Percentiles rank a stretch among this genome's conserved stretches.
Evolutionary conservation across 1,140 invertebrate species (phyloP).

Genomic region (Formica exsecta): DNA sequence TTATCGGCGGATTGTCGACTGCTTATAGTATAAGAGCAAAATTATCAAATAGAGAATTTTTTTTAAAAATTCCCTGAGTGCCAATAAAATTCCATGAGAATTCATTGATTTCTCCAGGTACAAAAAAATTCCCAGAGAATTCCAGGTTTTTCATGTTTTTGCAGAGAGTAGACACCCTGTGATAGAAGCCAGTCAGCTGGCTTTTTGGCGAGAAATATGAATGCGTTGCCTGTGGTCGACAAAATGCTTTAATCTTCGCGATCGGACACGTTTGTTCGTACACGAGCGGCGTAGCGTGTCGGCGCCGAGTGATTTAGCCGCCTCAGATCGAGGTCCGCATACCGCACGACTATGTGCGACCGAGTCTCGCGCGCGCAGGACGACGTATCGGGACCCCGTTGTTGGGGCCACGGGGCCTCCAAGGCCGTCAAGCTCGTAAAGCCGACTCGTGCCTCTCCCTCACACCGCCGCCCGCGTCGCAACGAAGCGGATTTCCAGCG

Average conservation of each 20-base stretch:
- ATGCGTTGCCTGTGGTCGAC: background rate
- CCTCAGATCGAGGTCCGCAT: constrained; percentile 76
- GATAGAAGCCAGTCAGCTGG: background rate
- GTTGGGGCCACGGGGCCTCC: constrained; percentile 72
- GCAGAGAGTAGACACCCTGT: no score
- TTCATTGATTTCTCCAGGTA: no score
- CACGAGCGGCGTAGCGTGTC: constrained; percentile 69
- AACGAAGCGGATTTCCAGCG: constrained; percentile 68
- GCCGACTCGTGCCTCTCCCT: constrained; percentile 73
- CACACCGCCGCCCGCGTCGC: constrained; percentile 55
- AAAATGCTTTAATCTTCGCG: constrained; percentile 6
- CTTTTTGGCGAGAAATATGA: constrained; percentile 44
- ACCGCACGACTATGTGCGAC: constrained; percentile 74
- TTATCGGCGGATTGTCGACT: no score
- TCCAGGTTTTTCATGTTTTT: no score
- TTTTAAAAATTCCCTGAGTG: no score
- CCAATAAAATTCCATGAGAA: no score
- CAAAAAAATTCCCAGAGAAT: no score
- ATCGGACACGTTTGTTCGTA: constrained; percentile 58
- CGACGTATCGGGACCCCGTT: constrained; percentile 74
- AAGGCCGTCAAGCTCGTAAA: constrained; percentile 78
- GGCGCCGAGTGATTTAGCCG: constrained; percentile 74
- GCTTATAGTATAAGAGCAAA: no score
- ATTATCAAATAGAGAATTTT: no score
- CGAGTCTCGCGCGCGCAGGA: constrained; percentile 64